phyloP scores from a whole-genome alignment of 2,888 invertebrate genomes.

The Papilio protenor region DNA sequence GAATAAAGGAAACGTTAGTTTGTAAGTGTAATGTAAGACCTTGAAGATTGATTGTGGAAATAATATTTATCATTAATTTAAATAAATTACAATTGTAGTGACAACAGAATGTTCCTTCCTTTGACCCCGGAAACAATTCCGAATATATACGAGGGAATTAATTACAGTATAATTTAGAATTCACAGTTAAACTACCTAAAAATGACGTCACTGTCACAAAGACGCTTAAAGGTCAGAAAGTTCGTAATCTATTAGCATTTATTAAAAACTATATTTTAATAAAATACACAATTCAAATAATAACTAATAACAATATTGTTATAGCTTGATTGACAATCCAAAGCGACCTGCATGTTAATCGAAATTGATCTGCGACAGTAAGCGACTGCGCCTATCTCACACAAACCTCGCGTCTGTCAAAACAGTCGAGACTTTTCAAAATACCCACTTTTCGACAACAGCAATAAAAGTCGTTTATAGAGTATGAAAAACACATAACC shows the following conservation, averaged over 20 bases:
- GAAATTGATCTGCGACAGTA: no score
- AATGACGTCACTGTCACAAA: not conserved
- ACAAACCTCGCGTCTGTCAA: no score
- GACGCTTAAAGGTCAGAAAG: not conserved
- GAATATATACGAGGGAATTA: not conserved
- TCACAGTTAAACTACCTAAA: no score
- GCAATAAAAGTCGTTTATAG: no score
- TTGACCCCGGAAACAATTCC: conserved; percentile 22
- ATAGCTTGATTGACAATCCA: no score
- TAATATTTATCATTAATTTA: not conserved
- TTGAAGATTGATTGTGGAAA: not conserved
- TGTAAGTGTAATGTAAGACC: not conserved
- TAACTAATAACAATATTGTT: no score
- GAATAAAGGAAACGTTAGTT: not conserved
- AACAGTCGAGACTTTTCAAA: no score
- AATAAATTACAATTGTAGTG: conserved; percentile 5
- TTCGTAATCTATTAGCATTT: not conserved
- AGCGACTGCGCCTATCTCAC: no score
- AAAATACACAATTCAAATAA: no score
- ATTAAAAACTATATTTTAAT: no score
- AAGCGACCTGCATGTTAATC: no score
- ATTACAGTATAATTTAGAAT: not conserved
- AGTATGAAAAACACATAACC: not conserved
- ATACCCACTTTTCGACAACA: no score
- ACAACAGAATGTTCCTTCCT: conserved; percentile 4